Conservation (phyloP, 2,888 invertebrate species). For the Meteorus cinctellus region DNA sequence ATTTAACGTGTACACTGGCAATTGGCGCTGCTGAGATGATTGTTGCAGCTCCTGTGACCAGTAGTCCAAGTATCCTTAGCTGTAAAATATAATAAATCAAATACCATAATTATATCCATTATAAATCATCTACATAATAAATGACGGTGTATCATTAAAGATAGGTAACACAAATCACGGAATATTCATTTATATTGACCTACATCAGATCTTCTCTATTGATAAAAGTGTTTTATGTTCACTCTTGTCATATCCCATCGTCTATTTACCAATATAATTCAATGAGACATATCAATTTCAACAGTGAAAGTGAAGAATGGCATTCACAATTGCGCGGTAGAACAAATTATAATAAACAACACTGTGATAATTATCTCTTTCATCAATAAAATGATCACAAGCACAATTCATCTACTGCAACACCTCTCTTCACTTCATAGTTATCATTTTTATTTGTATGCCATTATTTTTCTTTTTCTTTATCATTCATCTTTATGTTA, state of each 20-base stretch:
- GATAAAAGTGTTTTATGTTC: neutral
- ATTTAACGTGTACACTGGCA: slow-evolving; percentile 66
- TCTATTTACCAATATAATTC: neutral
- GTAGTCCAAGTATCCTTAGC: slow-evolving; percentile 55
- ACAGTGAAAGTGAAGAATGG: slow-evolving; percentile 1
- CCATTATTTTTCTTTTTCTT: neutral
- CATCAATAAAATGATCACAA: neutral
- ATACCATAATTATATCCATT: neutral
- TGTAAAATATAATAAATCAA: slow-evolving; percentile 44
- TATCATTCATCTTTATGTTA: neutral
- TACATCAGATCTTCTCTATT: neutral
- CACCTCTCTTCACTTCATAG: neutral
- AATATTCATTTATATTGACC: neutral
- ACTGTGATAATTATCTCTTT: neutral
- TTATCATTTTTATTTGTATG: neutral
- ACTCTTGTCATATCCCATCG: neutral
- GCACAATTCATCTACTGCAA: neutral
- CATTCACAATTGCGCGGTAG: neutral
- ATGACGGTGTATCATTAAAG: neutral
- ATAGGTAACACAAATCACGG: neutral
- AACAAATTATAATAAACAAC: neutral
- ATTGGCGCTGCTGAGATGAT: slow-evolving; percentile 60
- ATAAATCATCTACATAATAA: neutral
- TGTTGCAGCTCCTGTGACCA: slow-evolving; percentile 54
- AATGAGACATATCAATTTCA: slow-evolving; percentile 3